Evolutionary conservation across 2,888 invertebrate genomes (phyloP).

Genomic region (Noctua comes): DNA sequence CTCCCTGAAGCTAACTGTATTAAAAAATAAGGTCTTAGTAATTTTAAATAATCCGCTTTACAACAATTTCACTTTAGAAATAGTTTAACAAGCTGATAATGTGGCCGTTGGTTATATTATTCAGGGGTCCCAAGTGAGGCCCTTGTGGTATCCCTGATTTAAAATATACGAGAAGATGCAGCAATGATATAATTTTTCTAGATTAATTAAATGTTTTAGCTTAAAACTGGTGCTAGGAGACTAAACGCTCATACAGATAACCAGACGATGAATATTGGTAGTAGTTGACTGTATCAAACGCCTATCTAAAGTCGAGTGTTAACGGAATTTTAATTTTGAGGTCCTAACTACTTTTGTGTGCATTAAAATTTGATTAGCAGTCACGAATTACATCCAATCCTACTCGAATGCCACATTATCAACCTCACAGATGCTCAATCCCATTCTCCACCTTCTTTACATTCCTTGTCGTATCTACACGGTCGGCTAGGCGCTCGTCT

Average conservation of each 20-base stretch:
- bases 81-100: neutral
- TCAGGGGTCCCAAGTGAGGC: slow-evolving; percentile 19
- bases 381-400: neutral
- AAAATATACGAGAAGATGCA: neutral
- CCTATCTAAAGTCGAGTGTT: neutral
- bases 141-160: slow-evolving; percentile 36
- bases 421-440: slow-evolving; percentile 54
- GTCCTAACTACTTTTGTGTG: neutral
- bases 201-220: neutral
- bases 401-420: neutral
- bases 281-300: slow-evolving; percentile 28
- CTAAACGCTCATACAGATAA: neutral
- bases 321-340: neutral
- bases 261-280: neutral
- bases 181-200: neutral
- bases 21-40: neutral
- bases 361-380: neutral
- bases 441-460: slow-evolving; percentile 23
- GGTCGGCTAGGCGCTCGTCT: slow-evolving; percentile 62
- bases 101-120: no score
- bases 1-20: neutral
- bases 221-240: neutral
- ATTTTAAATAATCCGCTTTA: neutral
- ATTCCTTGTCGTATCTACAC: slow-evolving; percentile 63
- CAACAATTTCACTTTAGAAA: neutral